Conservation (phyloP, 2,888 invertebrate genomes). For the Sinopyrophorus schimmeli region DNA sequence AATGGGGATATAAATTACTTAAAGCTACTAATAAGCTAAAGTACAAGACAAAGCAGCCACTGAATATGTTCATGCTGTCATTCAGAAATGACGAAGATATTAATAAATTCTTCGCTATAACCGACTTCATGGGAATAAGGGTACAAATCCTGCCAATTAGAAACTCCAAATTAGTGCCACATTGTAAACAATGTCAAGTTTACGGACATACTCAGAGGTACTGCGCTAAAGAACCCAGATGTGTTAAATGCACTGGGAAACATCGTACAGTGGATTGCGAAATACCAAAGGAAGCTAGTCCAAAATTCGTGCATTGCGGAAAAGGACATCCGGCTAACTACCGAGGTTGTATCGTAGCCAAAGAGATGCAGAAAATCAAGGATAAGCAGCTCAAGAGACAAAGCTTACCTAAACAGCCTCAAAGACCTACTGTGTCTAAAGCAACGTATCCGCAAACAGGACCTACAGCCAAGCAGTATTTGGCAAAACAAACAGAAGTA, state of each 20-base stretch:
- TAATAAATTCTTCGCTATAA: slow-evolving; percentile 12
- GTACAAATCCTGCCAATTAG: slow-evolving; percentile 15
- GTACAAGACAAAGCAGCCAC: slow-evolving; percentile 10
- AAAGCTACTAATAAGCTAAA: slow-evolving; percentile 16
- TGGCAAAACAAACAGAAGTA: slow-evolving; percentile 12
- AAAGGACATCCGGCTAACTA: slow-evolving; percentile 24
- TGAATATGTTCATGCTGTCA: slow-evolving; percentile 19
- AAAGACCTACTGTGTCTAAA: slow-evolving; percentile 13
- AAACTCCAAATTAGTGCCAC: slow-evolving; percentile 21
- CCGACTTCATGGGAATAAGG: slow-evolving; percentile 15
- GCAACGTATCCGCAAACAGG: slow-evolving; percentile 2
- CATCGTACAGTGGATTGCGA: slow-evolving; percentile 21
- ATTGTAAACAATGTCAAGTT: slow-evolving; percentile 24
- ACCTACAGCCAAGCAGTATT: slow-evolving; percentile 9
- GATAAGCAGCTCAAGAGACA: slow-evolving; percentile 12
- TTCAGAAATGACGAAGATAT: slow-evolving; percentile 16
- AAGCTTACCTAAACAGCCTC: slow-evolving; percentile 20
- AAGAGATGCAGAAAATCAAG: slow-evolving; percentile 17
- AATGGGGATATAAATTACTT: slow-evolving; percentile 18
- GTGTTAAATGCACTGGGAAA: slow-evolving; percentile 35
- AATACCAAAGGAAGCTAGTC: slow-evolving; percentile 16
- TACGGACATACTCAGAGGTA: slow-evolving; percentile 27
- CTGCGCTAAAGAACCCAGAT: slow-evolving; percentile 25
- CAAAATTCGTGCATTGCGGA: slow-evolving; percentile 22
- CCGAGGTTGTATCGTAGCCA: slow-evolving; percentile 10